Evolutionary conservation across 2,113 vertebrate genomes (phyloP).

Genomic region (Coptodon rendalli): DNA sequence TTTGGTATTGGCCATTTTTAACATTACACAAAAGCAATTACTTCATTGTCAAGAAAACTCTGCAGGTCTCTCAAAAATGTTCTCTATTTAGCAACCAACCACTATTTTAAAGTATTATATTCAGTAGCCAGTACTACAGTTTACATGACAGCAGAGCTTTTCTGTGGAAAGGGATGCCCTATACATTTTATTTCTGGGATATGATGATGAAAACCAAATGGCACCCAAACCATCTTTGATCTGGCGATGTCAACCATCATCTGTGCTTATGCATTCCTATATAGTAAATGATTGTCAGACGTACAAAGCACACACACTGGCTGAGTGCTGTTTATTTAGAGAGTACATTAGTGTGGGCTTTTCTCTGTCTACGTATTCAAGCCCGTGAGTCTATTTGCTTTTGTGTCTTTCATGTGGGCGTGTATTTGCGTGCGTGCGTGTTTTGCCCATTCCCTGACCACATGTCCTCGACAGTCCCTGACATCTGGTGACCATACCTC

Average conservation of each 20-base stretch:
- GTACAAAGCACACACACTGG: not conserved
- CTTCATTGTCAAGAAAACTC: not conserved
- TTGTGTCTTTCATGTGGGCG: not conserved
- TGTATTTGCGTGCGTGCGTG: not conserved
- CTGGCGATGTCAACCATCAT: not conserved
- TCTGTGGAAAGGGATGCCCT: not conserved
- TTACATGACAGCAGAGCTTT: not conserved
- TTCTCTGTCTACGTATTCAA: not conserved
- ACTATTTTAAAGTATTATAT: not conserved
- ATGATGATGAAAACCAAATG: not conserved
- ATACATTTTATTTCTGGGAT: not conserved
- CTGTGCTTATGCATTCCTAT: not conserved
- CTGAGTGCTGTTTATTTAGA: not conserved
- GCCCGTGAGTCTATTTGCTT: not conserved
- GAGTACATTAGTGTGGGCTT: not conserved
- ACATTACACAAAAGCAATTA: not conserved
- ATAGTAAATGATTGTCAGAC: not conserved
- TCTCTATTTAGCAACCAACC: not conserved
- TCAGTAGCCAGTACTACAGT: not conserved
- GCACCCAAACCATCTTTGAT: not conserved
- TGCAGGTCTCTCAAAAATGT: not conserved
- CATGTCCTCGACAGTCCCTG: slow-evolving; percentile 29
- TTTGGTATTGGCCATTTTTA: not conserved
- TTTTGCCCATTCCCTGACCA: slow-evolving; percentile 22
- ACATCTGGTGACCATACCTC: slow-evolving; percentile 48